Evolutionary conservation across 2,888 invertebrate species (phyloP), one percentile per base, ranked within the genome.

Genomic region (Amorpha juglandis): DNA sequence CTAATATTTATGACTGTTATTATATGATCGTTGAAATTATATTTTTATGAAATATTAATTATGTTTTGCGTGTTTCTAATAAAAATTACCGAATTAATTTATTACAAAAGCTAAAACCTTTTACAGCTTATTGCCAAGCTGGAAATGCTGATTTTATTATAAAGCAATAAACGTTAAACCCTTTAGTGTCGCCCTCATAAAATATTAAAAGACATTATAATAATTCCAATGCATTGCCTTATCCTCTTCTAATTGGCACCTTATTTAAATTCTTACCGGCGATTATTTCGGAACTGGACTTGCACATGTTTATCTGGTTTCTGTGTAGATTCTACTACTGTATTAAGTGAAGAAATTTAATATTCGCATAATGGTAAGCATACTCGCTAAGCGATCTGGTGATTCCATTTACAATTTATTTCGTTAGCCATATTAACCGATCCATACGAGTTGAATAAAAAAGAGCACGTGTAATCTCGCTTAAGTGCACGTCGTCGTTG

Each of bases 211-310:
- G 81, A 78, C 78, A 81, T 83, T 80, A 83, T 80, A 81, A 83
- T 83, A 84, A 83, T 75, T 75, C 81, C 76, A 77, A 78, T 73
- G 74, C 79, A 79, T 78, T 78, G 78, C 74, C 80, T 76, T 78
- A 73, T 69, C 79, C 75, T 76, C 79, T 86, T 89, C 89, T 91
- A 91, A 92, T 91, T 91, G 90, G 88, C 87, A 87, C 86, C 86
- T 88, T 90, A 90, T 90, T 89, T 87, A 88, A 90, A 90, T 90
- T 88, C 88, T 76, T 79, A 78, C 81, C 72, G 79, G 81, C 82
- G 82, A 87, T 88, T 86, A 87, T 89, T 89, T 89, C 73, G 84
- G 86, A 83, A 82, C 84, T 77, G 79, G 83, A 80, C 77, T 78
- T 75, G 76, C 80, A 79, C 78, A 83, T 80, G 82, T 80, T 79